Percentiles rank a stretch among this genome's conserved stretches.
Evolutionary conservation across 2,113 vertebrate species (phyloP).

Genomic region (Noturus placidus): DNA sequence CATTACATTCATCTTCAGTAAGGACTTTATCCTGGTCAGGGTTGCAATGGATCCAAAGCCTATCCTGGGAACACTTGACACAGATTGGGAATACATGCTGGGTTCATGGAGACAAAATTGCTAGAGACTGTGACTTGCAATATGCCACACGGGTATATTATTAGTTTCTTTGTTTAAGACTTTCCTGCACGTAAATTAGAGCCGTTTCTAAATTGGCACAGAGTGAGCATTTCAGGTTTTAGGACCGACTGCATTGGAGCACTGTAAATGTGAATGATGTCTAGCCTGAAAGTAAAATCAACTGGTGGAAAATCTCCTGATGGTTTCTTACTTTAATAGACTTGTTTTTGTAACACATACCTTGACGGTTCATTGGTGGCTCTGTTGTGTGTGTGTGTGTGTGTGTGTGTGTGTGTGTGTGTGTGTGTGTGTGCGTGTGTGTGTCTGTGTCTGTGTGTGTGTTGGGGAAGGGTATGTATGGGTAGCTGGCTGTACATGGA

Average conservation of each 20-base stretch:
- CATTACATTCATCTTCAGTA: background rate
- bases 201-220: background rate
- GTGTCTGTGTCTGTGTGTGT: no score
- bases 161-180: background rate
- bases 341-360: slow-evolving; percentile 27
- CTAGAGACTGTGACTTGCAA: background rate
- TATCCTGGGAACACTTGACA: background rate
- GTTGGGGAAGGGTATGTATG: background rate
- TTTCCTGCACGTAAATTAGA: background rate
- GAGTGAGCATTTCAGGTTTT: slow-evolving; percentile 1
- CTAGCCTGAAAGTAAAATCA: slow-evolving; percentile 7
- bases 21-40: background rate
- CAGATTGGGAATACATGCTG: background rate
- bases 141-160: background rate
- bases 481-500: background rate
- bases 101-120: no score
- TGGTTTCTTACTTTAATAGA: background rate
- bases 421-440: slow-evolving; percentile 6
- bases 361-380: background rate
- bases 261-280: slow-evolving; percentile 16
- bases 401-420: background rate
- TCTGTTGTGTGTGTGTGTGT: background rate
- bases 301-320: background rate
- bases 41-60: background rate
- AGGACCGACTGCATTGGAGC: background rate